These are phyloP conservation scores for Daboia siamensis DNA, from an alignment of 2,113 vertebrate species.

Conservation along the genomic window DNA sequence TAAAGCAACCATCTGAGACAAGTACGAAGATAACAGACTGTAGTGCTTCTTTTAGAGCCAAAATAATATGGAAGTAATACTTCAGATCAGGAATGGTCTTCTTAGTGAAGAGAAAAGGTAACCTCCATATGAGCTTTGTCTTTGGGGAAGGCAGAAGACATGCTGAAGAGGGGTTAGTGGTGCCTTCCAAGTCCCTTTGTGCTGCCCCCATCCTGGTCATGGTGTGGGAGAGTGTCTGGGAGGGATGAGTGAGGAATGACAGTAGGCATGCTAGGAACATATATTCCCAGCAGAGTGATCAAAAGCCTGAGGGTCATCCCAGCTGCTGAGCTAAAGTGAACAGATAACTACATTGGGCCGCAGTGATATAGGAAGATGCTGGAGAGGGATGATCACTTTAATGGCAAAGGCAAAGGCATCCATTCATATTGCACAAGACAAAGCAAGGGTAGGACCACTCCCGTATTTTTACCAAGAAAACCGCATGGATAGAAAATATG, in stretches of 20 bases:
- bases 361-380: not conserved
- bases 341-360: not conserved
- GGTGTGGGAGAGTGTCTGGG: not conserved
- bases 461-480: not conserved
- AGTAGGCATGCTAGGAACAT: not conserved
- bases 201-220: not conserved
- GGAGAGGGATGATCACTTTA: not conserved
- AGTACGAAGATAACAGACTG: not conserved
- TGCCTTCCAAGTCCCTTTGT: not conserved
- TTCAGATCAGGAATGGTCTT: not conserved
- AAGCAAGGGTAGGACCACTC: not conserved
- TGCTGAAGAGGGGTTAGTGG: not conserved
- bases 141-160: not conserved
- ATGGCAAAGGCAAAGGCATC: not conserved
- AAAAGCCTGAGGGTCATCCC: not conserved
- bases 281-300: not conserved
- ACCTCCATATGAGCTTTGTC: not conserved
- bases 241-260: not conserved
- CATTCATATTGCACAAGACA: not conserved
- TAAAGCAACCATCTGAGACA: slow-evolving; percentile 3
- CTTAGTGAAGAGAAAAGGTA: not conserved
- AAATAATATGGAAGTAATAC: not conserved
- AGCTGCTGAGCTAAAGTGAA: not conserved
- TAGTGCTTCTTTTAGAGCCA: not conserved
- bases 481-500: not conserved